These are phyloP conservation scores for Podargus strigoides DNA, from an alignment of 2,797 vertebrate genomes.

Conservation along the genomic window DNA sequence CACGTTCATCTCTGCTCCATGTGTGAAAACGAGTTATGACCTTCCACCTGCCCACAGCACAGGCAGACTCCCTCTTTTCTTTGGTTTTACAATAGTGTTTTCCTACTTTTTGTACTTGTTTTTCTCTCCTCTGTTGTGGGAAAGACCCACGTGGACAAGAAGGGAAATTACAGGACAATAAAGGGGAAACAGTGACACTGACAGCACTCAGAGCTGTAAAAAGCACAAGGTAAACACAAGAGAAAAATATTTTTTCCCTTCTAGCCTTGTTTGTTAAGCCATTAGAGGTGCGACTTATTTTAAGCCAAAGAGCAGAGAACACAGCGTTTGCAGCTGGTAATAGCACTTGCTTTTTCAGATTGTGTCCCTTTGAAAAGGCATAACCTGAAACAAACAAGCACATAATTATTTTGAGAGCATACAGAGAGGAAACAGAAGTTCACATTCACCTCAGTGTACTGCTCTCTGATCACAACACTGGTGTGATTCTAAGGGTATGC, in stretches of 20 bases:
- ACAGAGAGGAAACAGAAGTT: not conserved
- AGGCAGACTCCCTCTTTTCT: conserved; percentile 38
- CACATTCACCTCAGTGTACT: accelerated
- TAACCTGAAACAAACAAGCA: not conserved
- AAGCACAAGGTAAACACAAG: conserved; percentile 48
- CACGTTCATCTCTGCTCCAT: conserved; percentile 30
- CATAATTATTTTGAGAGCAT: not conserved
- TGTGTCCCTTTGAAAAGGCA: not conserved
- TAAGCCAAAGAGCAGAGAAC: not conserved
- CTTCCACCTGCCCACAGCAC: conserved; percentile 42
- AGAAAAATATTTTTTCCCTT: conserved; percentile 45
- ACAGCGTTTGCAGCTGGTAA: not conserved
- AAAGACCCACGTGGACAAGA: conserved; percentile 48
- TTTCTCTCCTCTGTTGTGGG: conserved; percentile 46
- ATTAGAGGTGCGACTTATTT: conserved; percentile 10
- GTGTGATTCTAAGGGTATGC: not conserved
- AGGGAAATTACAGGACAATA: conserved; percentile 60
- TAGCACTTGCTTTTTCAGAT: not conserved
- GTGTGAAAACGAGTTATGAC: conserved; percentile 51
- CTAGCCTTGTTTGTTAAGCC: conserved; percentile 24
- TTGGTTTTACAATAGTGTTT: conserved; percentile 54
- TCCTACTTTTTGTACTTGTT: conserved; percentile 53
- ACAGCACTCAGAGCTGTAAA: conserved; percentile 41
- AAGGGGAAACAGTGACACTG: conserved; percentile 61
- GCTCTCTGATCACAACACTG: not conserved